Base-by-base conservation (phyloP, 2,888 invertebrate genomes). In the Frankliniella fusca region DNA sequence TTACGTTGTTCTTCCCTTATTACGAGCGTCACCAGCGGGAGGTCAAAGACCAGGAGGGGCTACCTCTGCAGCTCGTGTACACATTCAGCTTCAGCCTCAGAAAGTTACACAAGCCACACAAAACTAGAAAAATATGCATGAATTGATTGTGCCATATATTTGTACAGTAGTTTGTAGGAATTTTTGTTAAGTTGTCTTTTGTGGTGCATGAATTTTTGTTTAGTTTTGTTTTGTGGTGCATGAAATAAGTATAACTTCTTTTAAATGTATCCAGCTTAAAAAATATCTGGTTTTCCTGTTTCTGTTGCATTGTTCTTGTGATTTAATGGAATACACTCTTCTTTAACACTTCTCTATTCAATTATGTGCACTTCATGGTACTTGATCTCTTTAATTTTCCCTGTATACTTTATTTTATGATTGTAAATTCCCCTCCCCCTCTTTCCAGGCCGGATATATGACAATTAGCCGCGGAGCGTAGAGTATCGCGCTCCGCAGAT, bases 401-500 rank as follows among this genome's bases (percentile, higher is more conserved):
- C 38, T 38, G 38, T 38, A 38, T 5, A 38, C 5, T 38, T 38
- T 5, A 38, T 38, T 38, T 38, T 38, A 38, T 2, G 2, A 5
- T 38, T 38, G 2, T 38, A 3, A 3, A 2, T 38, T 38, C 5
- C 5, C 12, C 15, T 9, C 0, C 15, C 15, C 5, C 54, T 54
- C 5, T 54, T 76, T 76, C 1, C 70, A 76, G 70, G 27, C 70
- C 70, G 27, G 70, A 76, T 12, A 76, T 76, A 76, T 76, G 70
- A 76, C 70, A 76, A 76, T 76, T 76, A 76, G 70, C 70, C 10
- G 70, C 70, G 70, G 70, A 76, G 70, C 70, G 70, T 76, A 76
- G 27, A 76, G 70, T 76, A 27, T 76, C 70, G 70, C 70, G 70
- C 70, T 76, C 70, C 70, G 70, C 70, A 23, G 70, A 76, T 27